A percentile compares a stretch with the other conserved stretches of the same genome.
These are phyloP conservation scores for Ciconia nigra DNA, from an alignment of 2,797 vertebrate species.

Conservation along the genomic window DNA sequence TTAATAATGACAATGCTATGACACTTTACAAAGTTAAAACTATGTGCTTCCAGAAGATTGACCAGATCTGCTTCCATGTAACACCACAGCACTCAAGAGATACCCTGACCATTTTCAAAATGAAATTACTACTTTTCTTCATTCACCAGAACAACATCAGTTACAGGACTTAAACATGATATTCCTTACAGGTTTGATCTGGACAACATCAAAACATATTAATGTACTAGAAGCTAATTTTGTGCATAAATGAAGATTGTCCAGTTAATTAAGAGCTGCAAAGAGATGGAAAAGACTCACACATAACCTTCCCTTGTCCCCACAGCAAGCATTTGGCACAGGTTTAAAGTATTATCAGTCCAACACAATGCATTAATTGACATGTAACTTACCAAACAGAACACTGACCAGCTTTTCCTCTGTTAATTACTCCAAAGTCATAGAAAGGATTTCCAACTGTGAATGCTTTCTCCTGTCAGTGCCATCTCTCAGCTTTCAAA, in stretches of 20 bases:
- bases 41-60: not conserved
- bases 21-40: not conserved
- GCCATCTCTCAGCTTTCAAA: not conserved
- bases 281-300: not conserved
- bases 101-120: not conserved
- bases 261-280: not conserved
- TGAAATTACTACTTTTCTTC: not conserved
- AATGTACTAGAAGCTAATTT: not conserved
- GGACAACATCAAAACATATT: not conserved
- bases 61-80: not conserved
- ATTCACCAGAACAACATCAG: not conserved
- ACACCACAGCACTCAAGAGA: not conserved
- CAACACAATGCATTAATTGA: not conserved
- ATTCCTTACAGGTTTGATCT: not conserved
- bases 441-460: not conserved
- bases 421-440: not conserved
- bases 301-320: not conserved
- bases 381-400: not conserved
- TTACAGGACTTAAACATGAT: not conserved
- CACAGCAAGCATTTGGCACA: not conserved
- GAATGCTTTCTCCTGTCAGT: not conserved
- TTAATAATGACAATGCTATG: not conserved
- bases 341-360: not conserved
- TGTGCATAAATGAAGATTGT: not conserved
- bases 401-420: not conserved